Base-by-base conservation (phyloP, 2,113 vertebrate species). In the Mystacornis crossleyi region DNA sequence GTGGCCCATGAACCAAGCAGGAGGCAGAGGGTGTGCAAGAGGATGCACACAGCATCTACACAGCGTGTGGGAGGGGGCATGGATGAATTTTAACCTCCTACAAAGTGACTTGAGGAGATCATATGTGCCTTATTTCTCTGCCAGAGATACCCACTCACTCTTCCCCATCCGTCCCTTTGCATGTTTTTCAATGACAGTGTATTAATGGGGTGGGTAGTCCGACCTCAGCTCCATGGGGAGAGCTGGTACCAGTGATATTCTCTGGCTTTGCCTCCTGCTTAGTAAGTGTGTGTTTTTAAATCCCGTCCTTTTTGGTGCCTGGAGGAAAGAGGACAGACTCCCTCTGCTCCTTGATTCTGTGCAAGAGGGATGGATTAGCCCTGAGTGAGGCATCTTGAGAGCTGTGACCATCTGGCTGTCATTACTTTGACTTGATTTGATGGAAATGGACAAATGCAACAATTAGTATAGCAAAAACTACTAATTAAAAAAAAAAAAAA, bases 401-500 rank as follows among this genome's bases (percentile, higher is more conserved):
- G 65, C 48, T 6, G 16, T 1, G 28, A 96, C 95, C 95, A 93
- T 97, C 93, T 96, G 94, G 86, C 81, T 96, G 75, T 94, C 94
- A 90, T 81, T 85, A 81, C 87, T 81, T 93, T 73, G 71, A 96
- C 89, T 95, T 91, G 93, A 94, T 96, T 95, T 95, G 95, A 96
- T 93, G 73, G 67, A 95, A 96, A 89, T 75, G 81, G 93, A 97
- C 85, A 97, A 97, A 97, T 94, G 61, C 87, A 93, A 95, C 18
- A 92, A 96, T 98, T 94, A 97, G 80, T 45, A 43, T 14, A 89
- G 71, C 20, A 95, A 98, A 98, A 85, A 3, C 38, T 95, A 81
- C 79, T 97, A 94, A 97, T 96, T 97, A 87, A 69, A 83, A 88
- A 58, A 62, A 43, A 15, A 53, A 67, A 48, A 38, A n/a, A n/a